phyloP scores from a whole-genome alignment of 1,140 invertebrate species.

The Drosophila trapezifrons region DNA sequence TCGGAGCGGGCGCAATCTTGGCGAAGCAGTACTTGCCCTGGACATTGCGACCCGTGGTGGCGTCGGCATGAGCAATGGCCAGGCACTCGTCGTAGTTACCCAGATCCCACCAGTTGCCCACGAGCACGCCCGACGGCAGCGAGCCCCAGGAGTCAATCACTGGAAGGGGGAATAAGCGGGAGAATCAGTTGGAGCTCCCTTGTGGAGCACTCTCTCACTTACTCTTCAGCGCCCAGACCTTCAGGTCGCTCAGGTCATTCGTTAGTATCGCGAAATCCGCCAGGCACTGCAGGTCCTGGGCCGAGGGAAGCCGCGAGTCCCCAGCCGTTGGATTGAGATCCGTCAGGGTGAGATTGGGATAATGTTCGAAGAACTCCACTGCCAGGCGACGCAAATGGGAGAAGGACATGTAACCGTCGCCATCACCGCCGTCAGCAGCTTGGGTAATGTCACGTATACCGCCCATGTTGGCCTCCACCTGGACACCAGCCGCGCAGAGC shows the following conservation, averaged over 20 bases:
- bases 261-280: slow-evolving; percentile 21
- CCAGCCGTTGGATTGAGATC: slow-evolving; percentile 5
- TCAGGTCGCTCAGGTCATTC: slow-evolving; percentile 1
- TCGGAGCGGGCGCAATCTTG: slow-evolving; percentile 8
- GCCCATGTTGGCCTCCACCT: neutral
- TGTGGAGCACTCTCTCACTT: neutral
- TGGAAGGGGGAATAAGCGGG: neutral
- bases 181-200: too few relatives aligned
- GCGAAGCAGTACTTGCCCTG: slow-evolving; percentile 47
- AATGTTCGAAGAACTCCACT: slow-evolving; percentile 40
- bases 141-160: slow-evolving; percentile 62
- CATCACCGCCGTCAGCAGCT: neutral
- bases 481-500: neutral
- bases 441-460: neutral
- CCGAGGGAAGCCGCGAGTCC: neutral
- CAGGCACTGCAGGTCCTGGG: slow-evolving; percentile 30
- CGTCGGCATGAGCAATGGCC: slow-evolving; percentile 16
- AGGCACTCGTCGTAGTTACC: slow-evolving; percentile 61
- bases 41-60: slow-evolving; percentile 2
- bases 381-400: slow-evolving; percentile 13
- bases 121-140: slow-evolving; percentile 46
- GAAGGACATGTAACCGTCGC: neutral
- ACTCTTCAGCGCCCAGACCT: slow-evolving; percentile 41
- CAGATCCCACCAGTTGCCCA: slow-evolving; percentile 44
- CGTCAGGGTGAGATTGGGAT: slow-evolving; percentile 24